Percentiles rank a stretch among this genome's conserved stretches.
Conservation (phyloP, 1,140 invertebrate species). For the Drosophila elegans region DNA sequence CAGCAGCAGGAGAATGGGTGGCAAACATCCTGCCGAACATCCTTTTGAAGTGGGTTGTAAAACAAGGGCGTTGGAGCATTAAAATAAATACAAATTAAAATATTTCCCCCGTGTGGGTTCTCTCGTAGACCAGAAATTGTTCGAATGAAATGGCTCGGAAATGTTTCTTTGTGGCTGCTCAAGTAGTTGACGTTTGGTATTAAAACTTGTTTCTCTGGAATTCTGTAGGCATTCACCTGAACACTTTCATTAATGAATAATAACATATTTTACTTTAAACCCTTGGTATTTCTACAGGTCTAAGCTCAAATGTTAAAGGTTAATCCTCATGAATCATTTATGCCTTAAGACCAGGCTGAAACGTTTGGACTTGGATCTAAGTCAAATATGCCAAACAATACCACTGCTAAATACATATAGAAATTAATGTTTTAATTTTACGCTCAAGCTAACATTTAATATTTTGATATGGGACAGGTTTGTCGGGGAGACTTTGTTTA, state of each 20-base stretch:
- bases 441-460: slow-evolving; percentile 76
- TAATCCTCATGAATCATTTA: slow-evolving; percentile 49
- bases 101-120: slow-evolving; percentile 45
- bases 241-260: slow-evolving; percentile 23
- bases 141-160: slow-evolving; percentile 73
- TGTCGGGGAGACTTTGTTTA: slow-evolving; percentile 30
- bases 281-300: not conserved
- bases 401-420: slow-evolving; percentile 38
- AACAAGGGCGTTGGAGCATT: slow-evolving; percentile 71
- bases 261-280: slow-evolving; percentile 9
- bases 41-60: slow-evolving; percentile 60
- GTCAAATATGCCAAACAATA: slow-evolving; percentile 47
- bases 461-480: slow-evolving; percentile 44
- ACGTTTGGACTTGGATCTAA: slow-evolving; percentile 9
- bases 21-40: not conserved
- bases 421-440: slow-evolving; percentile 83
- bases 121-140: slow-evolving; percentile 59
- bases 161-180: slow-evolving; percentile 50
- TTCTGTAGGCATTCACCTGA: slow-evolving; percentile 28
- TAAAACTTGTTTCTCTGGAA: slow-evolving; percentile 39
- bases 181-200: slow-evolving; percentile 48
- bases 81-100: slow-evolving; percentile 83
- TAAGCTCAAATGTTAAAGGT: slow-evolving; percentile 11
- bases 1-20: slow-evolving; percentile 18
- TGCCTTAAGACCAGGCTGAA: slow-evolving; percentile 21